Base-by-base conservation (phyloP, 2,797 vertebrate species). In the Ciconia nigra region DNA sequence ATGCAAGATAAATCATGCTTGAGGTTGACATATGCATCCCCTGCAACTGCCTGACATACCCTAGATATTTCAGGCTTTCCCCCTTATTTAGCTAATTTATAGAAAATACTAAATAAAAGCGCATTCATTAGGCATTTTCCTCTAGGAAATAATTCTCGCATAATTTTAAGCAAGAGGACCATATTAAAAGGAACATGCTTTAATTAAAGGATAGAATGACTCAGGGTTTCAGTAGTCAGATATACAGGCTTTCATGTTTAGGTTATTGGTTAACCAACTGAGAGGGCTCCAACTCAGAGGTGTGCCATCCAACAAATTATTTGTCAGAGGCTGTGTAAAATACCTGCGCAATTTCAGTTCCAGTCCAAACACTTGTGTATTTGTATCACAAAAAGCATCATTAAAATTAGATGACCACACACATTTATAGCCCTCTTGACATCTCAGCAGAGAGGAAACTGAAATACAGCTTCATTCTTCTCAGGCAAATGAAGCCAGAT, bases 11-110 rank as follows among this genome's bases (percentile, higher is more conserved):
- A 96, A 87, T 91, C 94, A 97, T 14, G 46, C n/a, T 59, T 85
- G 95, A 96, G 93, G 90, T 21, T 83, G 90, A 95, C 94, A 89
- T 79, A 89, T 82, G 89, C 72, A 97, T 84, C 93, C 96, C 91
- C 74, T 85, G 82, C 80, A 93, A 97, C 91, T 78, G 91, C 82
- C 89, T 59, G 62, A 69, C 65, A n/a, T 78, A 87, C 24, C 41
- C 91, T 54, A 82, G 83, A 89, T 90, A 89, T 42, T 55, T 90
- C 78, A 76, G 46, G 84, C 54, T 90, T 74, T 70, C n/a, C 55
- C 63, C 57, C 20, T 87, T 62, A 47, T 79, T 87, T 67, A 71
- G 54, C 76, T 80, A 26, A 61, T 82, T 47, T 41, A 62, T 25
- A 87, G 78, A 92, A 89, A 79, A 94, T 37, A 67, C 57, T 31